A percentile compares a stretch with the other conserved stretches of the same genome.
Evolutionary conservation across 2,113 vertebrate species (phyloP).

Genomic region (Anthoscopus minutus): DNA sequence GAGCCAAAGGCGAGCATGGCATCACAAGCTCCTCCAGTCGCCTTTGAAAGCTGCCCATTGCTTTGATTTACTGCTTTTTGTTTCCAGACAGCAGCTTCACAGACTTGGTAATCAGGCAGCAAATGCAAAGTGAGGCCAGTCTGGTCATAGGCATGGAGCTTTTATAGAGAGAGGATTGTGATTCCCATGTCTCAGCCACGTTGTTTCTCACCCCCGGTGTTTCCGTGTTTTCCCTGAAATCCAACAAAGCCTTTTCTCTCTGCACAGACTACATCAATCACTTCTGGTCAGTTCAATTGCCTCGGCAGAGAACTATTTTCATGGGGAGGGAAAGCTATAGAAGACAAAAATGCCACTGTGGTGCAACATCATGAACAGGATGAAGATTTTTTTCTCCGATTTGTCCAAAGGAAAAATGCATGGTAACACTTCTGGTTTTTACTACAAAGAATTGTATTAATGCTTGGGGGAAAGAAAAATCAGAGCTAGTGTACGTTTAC

Average conservation of each 20-base stretch:
- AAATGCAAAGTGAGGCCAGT: slow-evolving; percentile 2
- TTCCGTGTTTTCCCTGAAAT: background rate
- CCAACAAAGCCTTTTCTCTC: slow-evolving; percentile 41
- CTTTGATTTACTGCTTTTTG: slow-evolving; percentile 36
- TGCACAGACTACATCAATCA: slow-evolving; percentile 47
- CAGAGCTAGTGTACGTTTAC: background rate
- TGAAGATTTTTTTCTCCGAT: background rate
- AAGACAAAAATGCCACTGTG: background rate
- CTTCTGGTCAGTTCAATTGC: background rate
- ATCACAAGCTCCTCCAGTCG: background rate
- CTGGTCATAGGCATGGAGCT: slow-evolving; percentile 18
- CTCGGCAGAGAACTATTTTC: slow-evolving; percentile 31
- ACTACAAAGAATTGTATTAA: background rate
- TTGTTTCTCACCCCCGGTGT: slow-evolving; percentile 7
- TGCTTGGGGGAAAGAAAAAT: background rate
- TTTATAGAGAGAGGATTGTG: slow-evolving; percentile 39
- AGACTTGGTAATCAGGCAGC: slow-evolving; percentile 25
- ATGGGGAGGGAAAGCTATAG: background rate
- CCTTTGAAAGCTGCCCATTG: background rate
- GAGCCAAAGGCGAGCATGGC: background rate
- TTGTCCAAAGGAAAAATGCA: background rate
- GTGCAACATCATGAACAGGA: background rate
- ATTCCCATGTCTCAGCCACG: slow-evolving; percentile 16
- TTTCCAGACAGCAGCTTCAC: background rate
- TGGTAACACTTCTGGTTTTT: background rate